Evolutionary conservation across 2,797 vertebrate species (phyloP).

Genomic region (Rhincodon typus): DNA sequence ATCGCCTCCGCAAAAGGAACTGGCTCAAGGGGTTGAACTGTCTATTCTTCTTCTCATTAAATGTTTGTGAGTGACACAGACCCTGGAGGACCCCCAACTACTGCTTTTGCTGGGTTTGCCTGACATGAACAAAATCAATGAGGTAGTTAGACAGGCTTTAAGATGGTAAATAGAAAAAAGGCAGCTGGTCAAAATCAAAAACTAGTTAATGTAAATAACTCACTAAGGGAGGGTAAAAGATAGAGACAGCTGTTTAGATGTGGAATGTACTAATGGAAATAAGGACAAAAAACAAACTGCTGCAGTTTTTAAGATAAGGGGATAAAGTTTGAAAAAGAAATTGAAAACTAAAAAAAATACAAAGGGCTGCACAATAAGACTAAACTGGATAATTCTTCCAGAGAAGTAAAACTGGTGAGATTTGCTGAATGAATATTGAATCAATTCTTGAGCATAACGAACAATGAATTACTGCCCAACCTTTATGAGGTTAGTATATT

Average conservation of each 20-base stretch:
- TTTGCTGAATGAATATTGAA: background rate
- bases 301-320: background rate
- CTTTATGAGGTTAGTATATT: no score
- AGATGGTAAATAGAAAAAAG: background rate
- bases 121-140: background rate
- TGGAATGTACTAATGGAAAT: background rate
- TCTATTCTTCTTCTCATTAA: background rate
- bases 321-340: background rate
- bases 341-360: background rate
- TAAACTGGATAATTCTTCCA: background rate
- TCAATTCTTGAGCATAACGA: no score
- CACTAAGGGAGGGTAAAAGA: background rate
- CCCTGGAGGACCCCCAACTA: background rate
- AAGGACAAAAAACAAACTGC: background rate
- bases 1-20: background rate
- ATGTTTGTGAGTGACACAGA: background rate
- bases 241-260: background rate
- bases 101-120: background rate
- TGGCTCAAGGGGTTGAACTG: background rate
- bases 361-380: background rate
- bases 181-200: background rate
- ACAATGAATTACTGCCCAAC: no score
- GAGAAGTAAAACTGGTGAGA: background rate
- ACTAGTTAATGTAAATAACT: background rate
- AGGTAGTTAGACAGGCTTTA: background rate